Conservation (phyloP, 2,888 invertebrate species). For the Argyresthia albistria region DNA sequence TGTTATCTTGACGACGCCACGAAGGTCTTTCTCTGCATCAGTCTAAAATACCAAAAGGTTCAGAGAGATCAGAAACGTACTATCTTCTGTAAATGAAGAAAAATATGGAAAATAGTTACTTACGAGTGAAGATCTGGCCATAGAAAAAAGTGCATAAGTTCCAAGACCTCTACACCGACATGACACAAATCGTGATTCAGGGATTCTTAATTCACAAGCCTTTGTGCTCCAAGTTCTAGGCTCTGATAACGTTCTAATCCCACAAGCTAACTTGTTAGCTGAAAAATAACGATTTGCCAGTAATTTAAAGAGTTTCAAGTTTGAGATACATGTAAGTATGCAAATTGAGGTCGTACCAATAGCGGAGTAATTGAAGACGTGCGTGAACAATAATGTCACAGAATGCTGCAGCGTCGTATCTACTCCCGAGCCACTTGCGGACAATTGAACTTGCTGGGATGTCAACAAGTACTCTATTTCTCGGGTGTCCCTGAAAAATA, state of each 20-base stretch:
- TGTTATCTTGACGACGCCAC: slow-evolving; percentile 49
- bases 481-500: slow-evolving; percentile 69
- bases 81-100: neutral
- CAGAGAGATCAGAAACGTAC: neutral
- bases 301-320: neutral
- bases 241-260: slow-evolving; percentile 55
- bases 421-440: slow-evolving; percentile 31
- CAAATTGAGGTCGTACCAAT: slow-evolving; percentile 32
- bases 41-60: slow-evolving; percentile 25
- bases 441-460: slow-evolving; percentile 66
- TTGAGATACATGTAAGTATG: neutral
- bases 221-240: slow-evolving; percentile 59
- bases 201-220: slow-evolving; percentile 52
- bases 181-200: slow-evolving; percentile 40
- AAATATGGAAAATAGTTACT: slow-evolving; percentile 18
- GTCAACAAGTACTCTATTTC: slow-evolving; percentile 77
- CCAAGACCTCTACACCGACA: slow-evolving; percentile 51
- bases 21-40: slow-evolving; percentile 49
- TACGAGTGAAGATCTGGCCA: slow-evolving; percentile 45
- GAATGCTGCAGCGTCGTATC: slow-evolving; percentile 46
- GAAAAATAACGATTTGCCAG: neutral
- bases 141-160: slow-evolving; percentile 49
- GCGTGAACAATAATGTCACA: slow-evolving; percentile 47
- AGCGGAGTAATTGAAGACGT: slow-evolving; percentile 51
- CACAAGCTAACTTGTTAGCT: slow-evolving; percentile 53